Percentiles rank a stretch among this genome's conserved stretches.
Conservation (phyloP, 2,113 vertebrate genomes). For the Urocitellus parryii region DNA sequence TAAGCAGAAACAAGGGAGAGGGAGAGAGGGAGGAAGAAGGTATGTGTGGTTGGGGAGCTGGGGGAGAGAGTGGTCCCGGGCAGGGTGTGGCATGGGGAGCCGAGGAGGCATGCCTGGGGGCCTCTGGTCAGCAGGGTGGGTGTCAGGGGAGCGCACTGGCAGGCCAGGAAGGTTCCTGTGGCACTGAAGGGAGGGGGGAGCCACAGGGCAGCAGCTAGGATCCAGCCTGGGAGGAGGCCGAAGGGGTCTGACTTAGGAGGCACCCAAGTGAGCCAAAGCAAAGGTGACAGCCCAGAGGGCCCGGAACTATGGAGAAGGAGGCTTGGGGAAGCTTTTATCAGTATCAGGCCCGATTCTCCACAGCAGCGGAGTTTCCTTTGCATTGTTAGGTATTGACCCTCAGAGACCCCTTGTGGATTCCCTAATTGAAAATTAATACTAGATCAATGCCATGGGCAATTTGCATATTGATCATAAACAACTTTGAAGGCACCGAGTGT, state of each 20-base stretch:
- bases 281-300: slow-evolving; percentile 18
- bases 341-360: slow-evolving; percentile 67
- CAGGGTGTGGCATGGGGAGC: slow-evolving; percentile 67
- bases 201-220: neutral
- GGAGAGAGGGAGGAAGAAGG: slow-evolving; percentile 76
- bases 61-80: slow-evolving; percentile 73
- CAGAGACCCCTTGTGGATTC: slow-evolving; percentile 97
- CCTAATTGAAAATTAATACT: slow-evolving; percentile 99
- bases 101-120: neutral
- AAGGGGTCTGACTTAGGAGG: slow-evolving; percentile 47
- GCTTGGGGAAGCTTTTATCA: slow-evolving; percentile 58
- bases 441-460: slow-evolving; percentile 97
- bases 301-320: slow-evolving; percentile 59
- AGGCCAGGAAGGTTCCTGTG: neutral
- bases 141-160: neutral
- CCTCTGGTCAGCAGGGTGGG: neutral
- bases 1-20: slow-evolving; percentile 72
- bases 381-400: slow-evolving; percentile 97
- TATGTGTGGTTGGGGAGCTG: slow-evolving; percentile 81
- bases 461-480: slow-evolving; percentile 99
- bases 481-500: slow-evolving; percentile 98
- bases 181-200: neutral
- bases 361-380: slow-evolving; percentile 91
- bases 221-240: neutral
- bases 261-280: neutral